These are phyloP conservation scores for Sesia bembeciformis DNA, from an alignment of 2,888 invertebrate genomes.

Conservation along the genomic window DNA sequence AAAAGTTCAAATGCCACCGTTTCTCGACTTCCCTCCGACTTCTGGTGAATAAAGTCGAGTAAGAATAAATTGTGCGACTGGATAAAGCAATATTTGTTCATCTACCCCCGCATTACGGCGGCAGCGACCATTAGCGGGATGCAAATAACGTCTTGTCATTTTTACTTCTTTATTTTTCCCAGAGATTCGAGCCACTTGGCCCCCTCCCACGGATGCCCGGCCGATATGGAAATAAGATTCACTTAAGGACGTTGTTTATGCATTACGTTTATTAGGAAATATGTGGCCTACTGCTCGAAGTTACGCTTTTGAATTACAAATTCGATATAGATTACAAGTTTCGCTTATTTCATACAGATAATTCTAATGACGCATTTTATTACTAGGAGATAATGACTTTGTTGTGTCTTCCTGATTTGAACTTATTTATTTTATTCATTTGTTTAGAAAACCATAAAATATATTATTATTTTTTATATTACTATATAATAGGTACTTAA, in stretches of 20 bases:
- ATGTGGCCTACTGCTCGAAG: background rate
- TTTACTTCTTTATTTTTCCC: constrained; percentile 70
- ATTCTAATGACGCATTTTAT: too few relatives aligned
- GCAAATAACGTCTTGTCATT: constrained; percentile 74
- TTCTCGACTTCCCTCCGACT: constrained; percentile 54
- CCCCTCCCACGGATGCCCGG: constrained; percentile 30
- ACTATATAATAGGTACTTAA: too few relatives aligned
- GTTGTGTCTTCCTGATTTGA: too few relatives aligned
- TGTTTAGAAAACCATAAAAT: too few relatives aligned
- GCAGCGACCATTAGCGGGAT: constrained; percentile 68
- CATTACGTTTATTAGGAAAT: background rate
- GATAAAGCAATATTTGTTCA: constrained; percentile 74
- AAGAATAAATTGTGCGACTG: constrained; percentile 71
- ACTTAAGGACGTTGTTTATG: constrained; percentile 7
- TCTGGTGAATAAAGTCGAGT: constrained; percentile 63
- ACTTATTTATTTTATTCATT: too few relatives aligned
- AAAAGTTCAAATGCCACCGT: constrained; percentile 62
- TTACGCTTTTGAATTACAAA: background rate
- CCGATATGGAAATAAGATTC: constrained; percentile 35
- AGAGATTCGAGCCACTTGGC: constrained; percentile 38
- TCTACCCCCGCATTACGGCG: constrained; percentile 70
- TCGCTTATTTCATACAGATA: too few relatives aligned
- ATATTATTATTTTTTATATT: too few relatives aligned
- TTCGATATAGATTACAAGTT: background rate
- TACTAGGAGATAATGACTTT: too few relatives aligned